Base-by-base conservation (phyloP, 2,888 invertebrate species). In the Cerastis rubricosa region DNA sequence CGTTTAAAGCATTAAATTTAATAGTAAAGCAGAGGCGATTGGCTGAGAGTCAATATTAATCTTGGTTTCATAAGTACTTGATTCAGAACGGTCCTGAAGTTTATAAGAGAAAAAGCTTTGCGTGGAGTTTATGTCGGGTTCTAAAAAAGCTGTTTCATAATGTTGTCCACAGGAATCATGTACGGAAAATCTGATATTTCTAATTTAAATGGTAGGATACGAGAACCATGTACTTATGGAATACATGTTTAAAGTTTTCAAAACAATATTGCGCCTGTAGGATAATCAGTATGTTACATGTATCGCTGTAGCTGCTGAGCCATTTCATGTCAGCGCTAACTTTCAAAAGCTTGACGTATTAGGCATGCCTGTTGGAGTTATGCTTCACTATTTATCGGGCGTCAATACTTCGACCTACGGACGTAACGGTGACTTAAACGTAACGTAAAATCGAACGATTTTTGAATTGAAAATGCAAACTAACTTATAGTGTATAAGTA, bases 11-110 rank as follows among this genome's bases (percentile, higher is more conserved):
- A 67, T 40, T 45, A 9, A 57, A 45, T 54, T 67, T 51, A 78
- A 78, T 57, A 68, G 2, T 45, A 57, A 59, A 78, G 69, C 19
- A 29, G 29, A 49, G 5, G 14, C 14, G 11, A 77, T 68, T 57
- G 57, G 29, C 69, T 69, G 57, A 49, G 45, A 57, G 69, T 68
- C 78, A 76, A 69, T 78, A 76, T 47, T 59, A 69, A 68, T 69
- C 78, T 9, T 47, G 57, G 40, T 19, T 47, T 78, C 22, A 5
- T n/a, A 63, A 19, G 11, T 25, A 40, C 45, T 19, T 19, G 29
- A 61, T 61, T 35, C 35, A 19, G 61, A 35, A 61, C 59, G 59
- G 19, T 35, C 61, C 29, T 61, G 61, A 61, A 35, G 35, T 19
- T 35, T 35, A 19, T 35, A 5, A 19, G 19, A 19, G 19, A 19